Base-by-base conservation (phyloP, 2,113 vertebrate species). In the Alectura lathami region DNA sequence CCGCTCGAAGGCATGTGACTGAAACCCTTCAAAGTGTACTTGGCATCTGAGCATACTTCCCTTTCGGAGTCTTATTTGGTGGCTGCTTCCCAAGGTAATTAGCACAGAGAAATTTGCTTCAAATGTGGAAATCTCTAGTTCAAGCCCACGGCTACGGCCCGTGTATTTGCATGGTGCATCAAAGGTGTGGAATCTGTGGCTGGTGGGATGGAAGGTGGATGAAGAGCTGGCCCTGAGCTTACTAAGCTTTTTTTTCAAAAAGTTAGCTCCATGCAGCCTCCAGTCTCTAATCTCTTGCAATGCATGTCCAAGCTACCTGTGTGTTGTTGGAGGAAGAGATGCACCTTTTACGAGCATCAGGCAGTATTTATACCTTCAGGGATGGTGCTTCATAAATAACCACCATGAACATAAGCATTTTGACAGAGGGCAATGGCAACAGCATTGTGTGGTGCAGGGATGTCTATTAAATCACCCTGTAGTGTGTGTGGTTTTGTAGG, bases 21-120 rank as follows among this genome's bases (percentile, higher is more conserved):
- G 43, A 54, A 93, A 68, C 73, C 78, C 51, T 78, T 54, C 63
- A 5, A 67, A 78, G 16, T 13, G 0, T 10, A 9, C 73, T 73
- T 90, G 60, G 60, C 11, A 0, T 50, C 67, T 75, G 15, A 86
- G 22, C 8, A 0, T 15, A 13, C 13, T 29, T 43, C 16, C 36
- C 57, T 86, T 60, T 50, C 76, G 23, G 10, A 73, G 27, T 45
- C 18, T 90, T 93, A 57, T 86, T 72, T 50, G 64, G 76, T 93
- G 88, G 85, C 91, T 93, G 85, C 79, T 66, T 96, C 89, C 88
- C 91, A 78, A 69, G 59, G 79, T 67, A 88, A 91, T 93, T 93
- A 96, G 48, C 86, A 48, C 3, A 0, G 30, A 82, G 53, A 7
- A 66, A 86, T 62, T 8, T 57, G 76, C 73, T 91, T 75, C 45